Percentiles rank a stretch among this genome's conserved stretches.
Conservation (phyloP, 2,797 vertebrate genomes). For the Thalassophryne amazonica region DNA sequence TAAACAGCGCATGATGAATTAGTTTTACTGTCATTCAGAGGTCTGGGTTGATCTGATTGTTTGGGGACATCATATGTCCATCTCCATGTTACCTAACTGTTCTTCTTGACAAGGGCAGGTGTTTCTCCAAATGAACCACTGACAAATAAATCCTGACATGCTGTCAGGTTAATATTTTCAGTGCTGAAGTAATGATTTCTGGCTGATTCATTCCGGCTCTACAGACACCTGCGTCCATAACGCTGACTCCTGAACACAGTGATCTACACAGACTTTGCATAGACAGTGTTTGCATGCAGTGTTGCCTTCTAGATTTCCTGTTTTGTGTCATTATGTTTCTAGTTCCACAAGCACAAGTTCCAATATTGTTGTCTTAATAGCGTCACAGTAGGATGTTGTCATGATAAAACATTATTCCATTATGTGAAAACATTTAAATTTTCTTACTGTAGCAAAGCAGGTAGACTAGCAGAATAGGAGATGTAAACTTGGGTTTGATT, state of each 20-base stretch:
- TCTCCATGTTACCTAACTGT: background rate
- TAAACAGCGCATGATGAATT: too few species aligned
- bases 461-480: too few species aligned
- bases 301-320: background rate
- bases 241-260: background rate
- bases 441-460: too few species aligned
- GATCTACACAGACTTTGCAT: background rate
- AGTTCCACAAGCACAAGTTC: too few species aligned
- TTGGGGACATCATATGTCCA: too few species aligned
- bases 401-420: too few species aligned
- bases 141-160: constrained; percentile 9
- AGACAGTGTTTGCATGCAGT: background rate
- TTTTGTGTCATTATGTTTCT: background rate
- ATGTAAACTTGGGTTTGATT: too few species aligned
- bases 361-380: too few species aligned
- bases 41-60: too few species aligned
- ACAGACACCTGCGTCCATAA: background rate
- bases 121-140: background rate
- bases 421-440: too few species aligned
- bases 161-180: constrained; percentile 11
- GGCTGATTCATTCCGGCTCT: constrained; percentile 2
- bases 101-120: background rate
- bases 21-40: too few species aligned
- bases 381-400: too few species aligned
- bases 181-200: constrained; percentile 5